A percentile compares a stretch with the other conserved stretches of the same genome.
Evolutionary conservation across 2,797 vertebrate genomes (phyloP).

Genomic region (Molossus molossus): DNA sequence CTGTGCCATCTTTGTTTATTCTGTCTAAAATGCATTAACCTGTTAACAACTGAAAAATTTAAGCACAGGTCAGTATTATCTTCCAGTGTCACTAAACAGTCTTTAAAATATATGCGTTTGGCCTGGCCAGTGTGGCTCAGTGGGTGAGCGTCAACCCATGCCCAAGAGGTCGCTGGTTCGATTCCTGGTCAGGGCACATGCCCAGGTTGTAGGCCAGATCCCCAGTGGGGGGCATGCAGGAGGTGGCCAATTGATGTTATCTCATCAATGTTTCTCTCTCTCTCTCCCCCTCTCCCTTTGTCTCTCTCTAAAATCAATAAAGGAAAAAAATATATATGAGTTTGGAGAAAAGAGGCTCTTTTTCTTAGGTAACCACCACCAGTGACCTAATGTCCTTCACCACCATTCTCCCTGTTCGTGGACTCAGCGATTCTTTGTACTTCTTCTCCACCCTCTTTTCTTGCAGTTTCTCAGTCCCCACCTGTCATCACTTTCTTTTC

Average conservation of each 20-base stretch:
- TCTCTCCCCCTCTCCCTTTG: no score
- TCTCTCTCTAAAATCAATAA: no score
- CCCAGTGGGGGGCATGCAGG: no score
- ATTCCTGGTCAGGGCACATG: no score
- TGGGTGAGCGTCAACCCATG: no score
- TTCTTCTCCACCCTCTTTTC: not conserved
- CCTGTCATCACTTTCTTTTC: not conserved
- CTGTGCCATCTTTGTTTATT: not conserved
- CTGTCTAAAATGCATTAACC: not conserved
- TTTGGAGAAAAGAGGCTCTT: not conserved
- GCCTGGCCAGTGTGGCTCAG: no score
- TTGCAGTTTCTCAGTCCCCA: not conserved
- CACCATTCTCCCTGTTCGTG: not conserved
- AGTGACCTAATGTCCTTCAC: not conserved
- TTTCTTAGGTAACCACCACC: not conserved
- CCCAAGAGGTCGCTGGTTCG: no score
- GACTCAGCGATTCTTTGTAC: not conserved
- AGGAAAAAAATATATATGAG: no score
- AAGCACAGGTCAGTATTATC: not conserved
- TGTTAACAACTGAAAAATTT: not conserved
- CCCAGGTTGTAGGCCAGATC: no score
- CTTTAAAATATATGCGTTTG: slow-evolving; percentile 34
- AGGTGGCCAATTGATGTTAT: no score
- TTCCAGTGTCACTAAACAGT: not conserved
- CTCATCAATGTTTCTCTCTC: no score